Evolutionary conservation across 2,888 invertebrate species (phyloP), one percentile per base, ranked within the genome.

Genomic region (Dicycla oo): DNA sequence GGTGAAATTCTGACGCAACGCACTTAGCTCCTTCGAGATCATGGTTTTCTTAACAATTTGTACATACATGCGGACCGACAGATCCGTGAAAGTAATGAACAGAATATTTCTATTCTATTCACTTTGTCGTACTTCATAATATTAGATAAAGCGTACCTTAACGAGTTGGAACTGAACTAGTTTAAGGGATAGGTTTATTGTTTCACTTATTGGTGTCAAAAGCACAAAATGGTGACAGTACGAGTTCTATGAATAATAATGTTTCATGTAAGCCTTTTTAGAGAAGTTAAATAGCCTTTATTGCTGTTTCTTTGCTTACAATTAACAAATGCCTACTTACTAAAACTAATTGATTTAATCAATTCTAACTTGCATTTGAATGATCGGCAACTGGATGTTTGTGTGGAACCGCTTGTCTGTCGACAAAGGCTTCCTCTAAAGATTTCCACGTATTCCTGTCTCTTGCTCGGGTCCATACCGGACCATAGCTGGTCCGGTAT

Each of bases 1-100:
- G 43, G 78, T 73, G 81, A 82, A 82, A 82, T 66, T 65, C 49
- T 81, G 83, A 81, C 76, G 76, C 80, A 81, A 81, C 49, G 5
- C 76, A 80, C 76, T 81, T 83, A 81, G 72, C 76, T 81, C 81
- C 81, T 81, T 75, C 43, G 56, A 75, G 69, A 74, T 58, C 69
- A 75, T 38, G 51, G 66, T 81, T 75, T 83, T 81, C 80, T 76
- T 72, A 78, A 78, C 66, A 58, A 73, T 67, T 78, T 80, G 66
- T 72, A 62, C 81, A 38, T 23, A 38, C 67, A 11, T 64, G 2
- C 43, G 51, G 57, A 34, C 54, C 30, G 38, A 67, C 54, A 61
- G 62, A 60, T 43, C 58, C 53, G 79, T 79, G 79, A 79, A 79
- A 79, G 79, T 77, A 45, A 53, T 30, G 54, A 30, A 13, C 58